Evolutionary conservation across 2,888 invertebrate species (phyloP), one percentile per base, ranked within the genome.

Genomic region (Julus scandinavius): DNA sequence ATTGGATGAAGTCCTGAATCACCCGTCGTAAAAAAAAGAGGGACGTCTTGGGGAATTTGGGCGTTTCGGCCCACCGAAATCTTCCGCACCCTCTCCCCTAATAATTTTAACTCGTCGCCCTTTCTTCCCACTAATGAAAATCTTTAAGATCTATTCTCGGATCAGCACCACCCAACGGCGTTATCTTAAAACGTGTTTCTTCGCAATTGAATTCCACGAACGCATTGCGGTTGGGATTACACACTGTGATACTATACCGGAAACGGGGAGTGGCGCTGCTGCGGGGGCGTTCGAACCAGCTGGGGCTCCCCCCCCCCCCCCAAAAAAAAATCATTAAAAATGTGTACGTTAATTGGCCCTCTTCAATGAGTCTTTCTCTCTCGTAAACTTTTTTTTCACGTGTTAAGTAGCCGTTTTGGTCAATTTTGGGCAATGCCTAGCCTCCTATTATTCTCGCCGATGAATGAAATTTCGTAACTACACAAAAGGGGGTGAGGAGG

Each of bases 391-490:
- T 63, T 63, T 63, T 63, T 63, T 20, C n/a, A 45, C 45, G 45
- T 54, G 17, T 17, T 63, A 63, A 63, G 20, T 20, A 20, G n/a
- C n/a, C 63, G 63, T 63, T 63, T 63, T 63, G 63, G 63, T 63
- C 63, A 63, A 63, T 63, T 63, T 63, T 20, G 63, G 63, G 63
- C 63, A 63, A 20, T 63, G 63, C 63, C n/a, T 20, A 17, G 2
- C 63, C 20, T n/a, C 63, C 63, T 63, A 7, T 63, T 63, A 63
- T 63, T 63, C 63, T 17, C 63, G n/a, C 63, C 2, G 63, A 63
- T 63, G 63, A 63, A 63, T 63, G 63, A 63, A 45, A 63, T 63
- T 63, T 63, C n/a, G 63, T 63, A 63, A 63, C 63, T 6, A n/a
- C 63, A 20, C n/a, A 54, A 20, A 63, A 63, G 63, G n/a, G 63